Base-by-base conservation (phyloP, 2,797 vertebrate species). In the Odontamblyopus rebecca region DNA sequence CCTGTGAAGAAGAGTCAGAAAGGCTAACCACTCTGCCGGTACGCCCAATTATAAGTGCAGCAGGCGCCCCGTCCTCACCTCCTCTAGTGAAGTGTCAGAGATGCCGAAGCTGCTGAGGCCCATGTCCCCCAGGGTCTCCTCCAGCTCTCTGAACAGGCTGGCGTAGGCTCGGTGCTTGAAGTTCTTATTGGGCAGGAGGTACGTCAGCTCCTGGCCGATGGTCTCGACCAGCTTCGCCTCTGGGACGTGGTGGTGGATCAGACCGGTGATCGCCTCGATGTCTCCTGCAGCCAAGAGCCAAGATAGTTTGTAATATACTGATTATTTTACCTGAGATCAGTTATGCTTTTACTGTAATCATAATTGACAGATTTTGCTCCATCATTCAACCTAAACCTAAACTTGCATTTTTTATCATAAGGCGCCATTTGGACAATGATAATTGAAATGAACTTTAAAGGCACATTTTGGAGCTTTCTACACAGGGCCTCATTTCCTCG, bases 101-200 rank as follows among this genome's bases (percentile, higher is more conserved):
- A 98, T 95, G 70, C 98, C 96, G 70, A 98, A 99, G 89, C 97
- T 99, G 93, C 96, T 98, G 81, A 99, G 95, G 54, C 97, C 97
- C 84, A 98, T 90, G 79, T 98, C 98, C 15, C 87, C 83, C 18
- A 98, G 85, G 0, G 94, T 98, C 88, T 98, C 97, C 84, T 99
- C 98, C 87, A 99, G 93, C 85, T 99, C 97, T 79, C 97, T 86
- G 84, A 99, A 99, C 75, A 99, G 94, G 76, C 96, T 98, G 78
- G 97, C 96, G 0, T 98, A 99, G 2, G 97, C 95, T 29, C 97
- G 91, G 51, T 98, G 96, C 78, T 98, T 98, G 89, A 98, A 97
- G 70, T 96, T 94, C 88, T 97, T 98, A 71, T 93, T 97, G 54
- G 97, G 98, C 50, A 99, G 95, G 77, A 98, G 94, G 70, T 96